phyloP scores from a whole-genome alignment of 2,113 vertebrate species.

The Perca schrenkii region DNA sequence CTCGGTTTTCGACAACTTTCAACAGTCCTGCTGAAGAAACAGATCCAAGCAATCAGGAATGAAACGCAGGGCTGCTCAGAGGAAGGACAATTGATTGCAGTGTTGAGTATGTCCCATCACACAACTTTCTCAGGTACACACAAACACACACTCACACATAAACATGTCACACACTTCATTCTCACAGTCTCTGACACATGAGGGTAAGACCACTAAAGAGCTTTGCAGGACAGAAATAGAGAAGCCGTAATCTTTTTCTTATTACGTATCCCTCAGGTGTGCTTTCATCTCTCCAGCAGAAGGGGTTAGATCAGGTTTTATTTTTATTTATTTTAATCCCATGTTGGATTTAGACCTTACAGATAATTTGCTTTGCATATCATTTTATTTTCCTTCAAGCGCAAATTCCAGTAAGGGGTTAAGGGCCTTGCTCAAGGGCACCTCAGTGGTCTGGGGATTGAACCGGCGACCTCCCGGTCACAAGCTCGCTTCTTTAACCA shows the following conservation, averaged over 20 bases:
- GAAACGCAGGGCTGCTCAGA: neutral
- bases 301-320: constrained; percentile 3
- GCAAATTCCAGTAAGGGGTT: neutral
- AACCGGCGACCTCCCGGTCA: too few relatives aligned
- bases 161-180: constrained; percentile 18
- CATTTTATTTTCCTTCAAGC: neutral
- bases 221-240: constrained; percentile 85
- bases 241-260: constrained; percentile 80
- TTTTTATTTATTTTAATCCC: neutral
- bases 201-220: constrained; percentile 82
- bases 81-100: constrained; percentile 25
- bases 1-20: constrained; percentile 20
- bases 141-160: constrained; percentile 17
- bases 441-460: too few relatives aligned
- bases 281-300: constrained; percentile 29
- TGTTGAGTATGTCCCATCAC: constrained; percentile 29
- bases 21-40: constrained; percentile 23
- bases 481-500: too few relatives aligned
- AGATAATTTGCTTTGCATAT: neutral
- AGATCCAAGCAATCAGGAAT: constrained; percentile 31
- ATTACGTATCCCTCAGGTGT: constrained; percentile 71
- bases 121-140: constrained; percentile 10
- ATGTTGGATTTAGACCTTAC: neutral
- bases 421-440: too few relatives aligned
- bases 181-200: constrained; percentile 53